Evolutionary conservation across 2,113 vertebrate species (phyloP).

Genomic region (Cyanocitta stelleri): DNA sequence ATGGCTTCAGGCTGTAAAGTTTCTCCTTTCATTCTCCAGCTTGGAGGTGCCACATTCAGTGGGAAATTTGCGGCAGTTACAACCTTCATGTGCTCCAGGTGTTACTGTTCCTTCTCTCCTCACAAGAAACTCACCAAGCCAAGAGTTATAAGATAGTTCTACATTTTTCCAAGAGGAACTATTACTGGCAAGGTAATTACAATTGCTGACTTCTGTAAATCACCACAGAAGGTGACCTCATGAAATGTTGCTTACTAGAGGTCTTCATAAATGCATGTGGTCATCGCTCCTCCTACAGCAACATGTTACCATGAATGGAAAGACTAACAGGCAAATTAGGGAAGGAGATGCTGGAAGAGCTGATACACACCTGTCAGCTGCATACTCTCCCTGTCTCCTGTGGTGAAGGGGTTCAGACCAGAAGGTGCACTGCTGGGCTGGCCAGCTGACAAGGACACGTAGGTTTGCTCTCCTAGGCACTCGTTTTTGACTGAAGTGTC

Average conservation of each 20-base stretch:
- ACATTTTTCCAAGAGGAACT: background rate
- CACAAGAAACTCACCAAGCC: background rate
- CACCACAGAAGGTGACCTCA: background rate
- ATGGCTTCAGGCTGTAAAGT: background rate
- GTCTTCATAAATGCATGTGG: background rate
- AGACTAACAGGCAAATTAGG: background rate
- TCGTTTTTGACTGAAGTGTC: conserved; percentile 91
- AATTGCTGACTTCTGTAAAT: background rate
- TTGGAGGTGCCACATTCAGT: background rate
- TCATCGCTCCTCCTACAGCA: background rate
- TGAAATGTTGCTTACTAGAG: background rate
- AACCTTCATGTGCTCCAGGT: background rate
- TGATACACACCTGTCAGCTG: conserved; percentile 74
- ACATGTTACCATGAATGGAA: background rate
- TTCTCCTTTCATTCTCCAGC: background rate
- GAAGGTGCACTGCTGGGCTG: conserved; percentile 70
- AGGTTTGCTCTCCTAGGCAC: conserved; percentile 77
- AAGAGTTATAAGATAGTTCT: background rate
- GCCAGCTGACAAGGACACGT: conserved; percentile 71
- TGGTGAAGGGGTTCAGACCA: conserved; percentile 69
- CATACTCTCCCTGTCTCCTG: conserved; percentile 71
- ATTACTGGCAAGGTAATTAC: background rate
- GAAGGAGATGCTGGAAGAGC: background rate
- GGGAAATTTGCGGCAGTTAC: background rate
- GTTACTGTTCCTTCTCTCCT: background rate